Evolutionary conservation across 2,888 invertebrate species (phyloP).

Genomic region (Ochropleura plecta): DNA sequence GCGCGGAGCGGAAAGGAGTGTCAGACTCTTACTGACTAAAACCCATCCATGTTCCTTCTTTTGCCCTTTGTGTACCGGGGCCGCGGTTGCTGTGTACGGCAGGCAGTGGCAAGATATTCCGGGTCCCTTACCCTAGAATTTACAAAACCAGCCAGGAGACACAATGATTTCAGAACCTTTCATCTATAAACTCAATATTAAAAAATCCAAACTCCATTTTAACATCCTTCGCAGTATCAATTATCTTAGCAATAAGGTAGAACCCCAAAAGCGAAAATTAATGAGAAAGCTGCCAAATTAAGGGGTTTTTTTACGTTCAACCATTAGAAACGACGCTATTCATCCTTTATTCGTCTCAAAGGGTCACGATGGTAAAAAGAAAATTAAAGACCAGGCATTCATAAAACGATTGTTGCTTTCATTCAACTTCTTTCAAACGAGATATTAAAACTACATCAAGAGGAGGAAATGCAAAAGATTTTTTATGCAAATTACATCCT

Average conservation of each 20-base stretch:
- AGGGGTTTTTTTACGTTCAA: slow-evolving; percentile 67
- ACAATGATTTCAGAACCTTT: slow-evolving; percentile 28
- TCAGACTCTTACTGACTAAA: too few relatives aligned
- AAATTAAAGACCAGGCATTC: slow-evolving; percentile 77
- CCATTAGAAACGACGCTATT: slow-evolving; percentile 65
- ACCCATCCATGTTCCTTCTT: too few relatives aligned
- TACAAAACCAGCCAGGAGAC: slow-evolving; percentile 25
- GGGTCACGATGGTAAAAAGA: slow-evolving; percentile 76
- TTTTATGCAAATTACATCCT: slow-evolving; percentile 70
- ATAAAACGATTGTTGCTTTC: slow-evolving; percentile 76
- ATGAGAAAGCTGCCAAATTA: slow-evolving; percentile 71
- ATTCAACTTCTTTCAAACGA: slow-evolving; percentile 60
- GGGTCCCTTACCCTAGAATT: not conserved
- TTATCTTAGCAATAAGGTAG: slow-evolving; percentile 68
- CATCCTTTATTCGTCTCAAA: slow-evolving; percentile 73
- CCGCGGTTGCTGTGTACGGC: too few relatives aligned
- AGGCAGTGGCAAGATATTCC: too few relatives aligned
- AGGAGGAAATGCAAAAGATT: slow-evolving; percentile 63
- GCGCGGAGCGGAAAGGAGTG: too few relatives aligned
- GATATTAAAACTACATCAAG: slow-evolving; percentile 77
- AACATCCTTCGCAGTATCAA: slow-evolving; percentile 66
- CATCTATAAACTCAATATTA: slow-evolving; percentile 44
- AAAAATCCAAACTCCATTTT: slow-evolving; percentile 52
- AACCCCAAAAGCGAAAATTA: slow-evolving; percentile 66
- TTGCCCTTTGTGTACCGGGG: too few relatives aligned